Percentiles rank a stretch among this genome's conserved stretches.
phyloP scores from a whole-genome alignment of 2,113 vertebrate genomes.

The Agapornis roseicollis region DNA sequence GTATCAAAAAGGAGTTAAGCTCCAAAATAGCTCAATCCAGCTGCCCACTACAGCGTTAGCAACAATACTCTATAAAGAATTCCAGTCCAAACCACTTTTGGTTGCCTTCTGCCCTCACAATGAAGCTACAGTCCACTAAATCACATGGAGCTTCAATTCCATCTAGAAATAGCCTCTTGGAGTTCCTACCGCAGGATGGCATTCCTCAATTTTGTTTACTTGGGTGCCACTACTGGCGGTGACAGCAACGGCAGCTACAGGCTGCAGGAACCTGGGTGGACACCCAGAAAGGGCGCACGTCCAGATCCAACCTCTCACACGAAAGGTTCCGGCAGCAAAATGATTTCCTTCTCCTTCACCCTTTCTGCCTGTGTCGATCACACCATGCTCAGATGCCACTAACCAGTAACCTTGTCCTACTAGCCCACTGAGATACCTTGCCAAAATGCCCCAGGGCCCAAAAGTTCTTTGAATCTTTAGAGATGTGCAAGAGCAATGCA shows the following conservation, averaged over 20 bases:
- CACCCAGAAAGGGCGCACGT: neutral
- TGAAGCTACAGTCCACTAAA: neutral
- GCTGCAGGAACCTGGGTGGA: neutral
- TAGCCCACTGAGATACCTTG: neutral
- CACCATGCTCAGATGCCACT: neutral
- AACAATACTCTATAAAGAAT: neutral
- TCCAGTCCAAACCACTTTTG: neutral
- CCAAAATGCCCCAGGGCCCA: neutral
- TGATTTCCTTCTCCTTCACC: neutral
- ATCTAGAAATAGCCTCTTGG: neutral
- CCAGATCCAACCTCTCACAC: neutral
- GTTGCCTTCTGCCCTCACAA: conserved; percentile 1
- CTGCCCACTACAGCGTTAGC: neutral
- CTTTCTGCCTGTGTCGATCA: neutral
- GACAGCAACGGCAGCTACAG: conserved; percentile 20
- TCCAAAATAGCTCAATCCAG: neutral
- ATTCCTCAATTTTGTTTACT: neutral
- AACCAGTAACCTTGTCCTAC: neutral
- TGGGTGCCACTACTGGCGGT: conserved; percentile 39
- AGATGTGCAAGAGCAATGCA: neutral
- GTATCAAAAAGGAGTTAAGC: neutral
- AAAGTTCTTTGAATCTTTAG: neutral
- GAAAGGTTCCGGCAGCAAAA: conserved; percentile 14
- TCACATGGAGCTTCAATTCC: neutral
- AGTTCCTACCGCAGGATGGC: neutral